phyloP scores from a whole-genome alignment of 2,888 invertebrate species.

The Drosophila algonquin region DNA sequence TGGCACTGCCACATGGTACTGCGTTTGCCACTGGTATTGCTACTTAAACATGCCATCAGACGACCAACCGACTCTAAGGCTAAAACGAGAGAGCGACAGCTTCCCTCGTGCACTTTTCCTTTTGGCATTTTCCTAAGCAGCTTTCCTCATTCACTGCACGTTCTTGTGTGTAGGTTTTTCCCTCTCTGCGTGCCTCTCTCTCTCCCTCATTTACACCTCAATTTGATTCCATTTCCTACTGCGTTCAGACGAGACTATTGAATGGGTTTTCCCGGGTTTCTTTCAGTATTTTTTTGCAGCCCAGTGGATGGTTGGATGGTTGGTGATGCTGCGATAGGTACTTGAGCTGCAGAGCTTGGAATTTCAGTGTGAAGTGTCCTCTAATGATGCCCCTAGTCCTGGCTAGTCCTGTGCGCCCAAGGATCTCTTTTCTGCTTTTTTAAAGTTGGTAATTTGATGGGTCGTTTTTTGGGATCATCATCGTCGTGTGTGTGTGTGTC shows the following conservation, averaged over 20 bases:
- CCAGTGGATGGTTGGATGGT: not conserved
- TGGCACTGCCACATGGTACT: not conserved
- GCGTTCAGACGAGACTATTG: conserved; percentile 40
- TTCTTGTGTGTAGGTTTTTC: conserved; percentile 1
- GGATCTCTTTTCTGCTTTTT: not conserved
- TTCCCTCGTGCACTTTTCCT: conserved; percentile 19
- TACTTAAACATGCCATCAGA: conserved; percentile 74
- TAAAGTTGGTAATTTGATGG: not conserved
- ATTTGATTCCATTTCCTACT: conserved; percentile 77
- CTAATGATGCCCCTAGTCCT: conserved; percentile 63
- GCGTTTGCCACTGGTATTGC: conserved; percentile 12
- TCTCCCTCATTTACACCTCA: conserved; percentile 79
- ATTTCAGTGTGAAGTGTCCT: conserved; percentile 49
- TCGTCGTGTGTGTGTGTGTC: conserved; percentile 1
- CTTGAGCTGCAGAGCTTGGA: conserved; percentile 52
- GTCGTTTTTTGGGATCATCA: not conserved
- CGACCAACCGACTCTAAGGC: conserved; percentile 48
- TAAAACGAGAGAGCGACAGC: conserved; percentile 22
- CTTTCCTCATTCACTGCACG: conserved; percentile 39
- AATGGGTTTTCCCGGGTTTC: conserved; percentile 20
- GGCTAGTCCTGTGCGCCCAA: too few species aligned
- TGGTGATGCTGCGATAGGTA: conserved; percentile 34
- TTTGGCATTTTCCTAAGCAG: conserved; percentile 3
- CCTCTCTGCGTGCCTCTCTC: conserved; percentile 42
- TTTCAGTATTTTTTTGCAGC: conserved; percentile 4